These are phyloP conservation scores for Drosophila cracens DNA, from an alignment of 2,888 invertebrate genomes.

Conservation along the genomic window DNA sequence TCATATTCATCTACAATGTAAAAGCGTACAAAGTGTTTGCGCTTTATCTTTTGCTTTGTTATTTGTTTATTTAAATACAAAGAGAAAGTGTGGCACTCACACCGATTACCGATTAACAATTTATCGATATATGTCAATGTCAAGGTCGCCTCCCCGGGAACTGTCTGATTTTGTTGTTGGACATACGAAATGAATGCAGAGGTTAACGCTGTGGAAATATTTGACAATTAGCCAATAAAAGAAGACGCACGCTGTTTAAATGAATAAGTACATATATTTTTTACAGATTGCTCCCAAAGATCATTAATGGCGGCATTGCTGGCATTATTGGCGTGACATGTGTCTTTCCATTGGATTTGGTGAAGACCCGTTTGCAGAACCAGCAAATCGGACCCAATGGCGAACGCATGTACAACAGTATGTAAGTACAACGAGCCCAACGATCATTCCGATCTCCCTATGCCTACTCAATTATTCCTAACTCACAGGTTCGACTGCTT, in stretches of 20 bases:
- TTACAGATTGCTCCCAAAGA: constrained; percentile 94
- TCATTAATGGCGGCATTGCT: constrained; percentile 98
- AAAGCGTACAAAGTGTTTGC: constrained; percentile 6
- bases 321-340: constrained; percentile 99
- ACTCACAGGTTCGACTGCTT: constrained; percentile 94
- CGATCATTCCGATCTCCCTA: neutral
- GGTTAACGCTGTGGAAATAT: constrained; percentile 73
- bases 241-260: neutral
- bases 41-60: constrained; percentile 21
- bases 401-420: constrained; percentile 95
- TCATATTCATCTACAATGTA: constrained; percentile 44
- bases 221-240: constrained; percentile 68
- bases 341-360: constrained; percentile 98
- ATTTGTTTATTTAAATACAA: constrained; percentile 2
- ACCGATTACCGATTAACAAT: neutral
- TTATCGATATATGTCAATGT: constrained; percentile 53
- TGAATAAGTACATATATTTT: neutral
- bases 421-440: constrained; percentile 88
- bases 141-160: constrained; percentile 42
- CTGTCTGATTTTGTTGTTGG: constrained; percentile 16
- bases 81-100: neutral
- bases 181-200: constrained; percentile 46
- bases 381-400: constrained; percentile 96
- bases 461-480: neutral
- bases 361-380: constrained; percentile 98